Percentiles rank a stretch among this genome's conserved stretches.
Conservation (phyloP, 1,140 invertebrate genomes). For the Drosophila kepulauana region DNA sequence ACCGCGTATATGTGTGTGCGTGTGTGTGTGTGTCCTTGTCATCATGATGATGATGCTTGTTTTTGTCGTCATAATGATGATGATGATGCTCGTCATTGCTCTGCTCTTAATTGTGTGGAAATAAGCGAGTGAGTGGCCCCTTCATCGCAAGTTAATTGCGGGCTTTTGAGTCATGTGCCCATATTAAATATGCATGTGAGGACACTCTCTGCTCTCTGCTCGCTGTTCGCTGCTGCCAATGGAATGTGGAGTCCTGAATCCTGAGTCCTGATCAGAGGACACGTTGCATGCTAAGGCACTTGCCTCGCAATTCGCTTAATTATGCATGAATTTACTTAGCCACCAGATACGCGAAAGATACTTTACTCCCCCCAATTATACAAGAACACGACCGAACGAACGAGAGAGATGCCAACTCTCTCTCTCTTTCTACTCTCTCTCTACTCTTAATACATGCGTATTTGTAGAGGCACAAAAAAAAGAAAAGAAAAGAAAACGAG, state of each 20-base stretch:
- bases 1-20: constrained; percentile 3
- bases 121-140: constrained; percentile 56
- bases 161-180: constrained; percentile 55
- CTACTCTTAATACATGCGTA: neutral
- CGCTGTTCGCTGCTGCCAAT: neutral
- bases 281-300: constrained; percentile 32
- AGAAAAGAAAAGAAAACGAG: no score
- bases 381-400: constrained; percentile 15
- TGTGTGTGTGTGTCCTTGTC: constrained; percentile 22
- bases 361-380: constrained; percentile 35
- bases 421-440: neutral
- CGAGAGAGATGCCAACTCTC: constrained; percentile 1
- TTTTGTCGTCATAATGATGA: constrained; percentile 3
- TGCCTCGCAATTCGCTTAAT: constrained; percentile 51
- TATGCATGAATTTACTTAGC: constrained; percentile 63
- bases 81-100: constrained; percentile 8
- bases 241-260: neutral
- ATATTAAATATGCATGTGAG: constrained; percentile 56
- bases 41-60: constrained; percentile 6
- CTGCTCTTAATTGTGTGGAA: constrained; percentile 59
- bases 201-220: constrained; percentile 9
- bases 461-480: neutral
- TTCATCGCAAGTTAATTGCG: constrained; percentile 61
- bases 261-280: constrained; percentile 26
- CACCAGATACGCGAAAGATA: constrained; percentile 23